These are phyloP conservation scores for Rhizoglyphus robini DNA, from an alignment of 1,140 invertebrate genomes.

Conservation along the genomic window DNA sequence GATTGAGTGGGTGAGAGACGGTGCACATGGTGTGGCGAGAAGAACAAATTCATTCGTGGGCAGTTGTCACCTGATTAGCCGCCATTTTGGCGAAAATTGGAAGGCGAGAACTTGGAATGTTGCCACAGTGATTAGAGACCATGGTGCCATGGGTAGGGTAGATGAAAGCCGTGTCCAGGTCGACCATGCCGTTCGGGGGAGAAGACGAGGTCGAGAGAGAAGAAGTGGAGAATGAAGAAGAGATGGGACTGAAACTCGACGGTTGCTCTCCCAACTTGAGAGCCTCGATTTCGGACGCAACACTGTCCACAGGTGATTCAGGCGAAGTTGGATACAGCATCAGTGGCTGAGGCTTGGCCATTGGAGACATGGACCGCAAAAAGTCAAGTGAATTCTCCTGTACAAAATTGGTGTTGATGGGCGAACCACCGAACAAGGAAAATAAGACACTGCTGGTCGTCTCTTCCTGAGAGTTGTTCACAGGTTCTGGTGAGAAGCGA, in stretches of 20 bases:
- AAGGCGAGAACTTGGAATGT: not conserved
- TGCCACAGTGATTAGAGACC: too few species aligned
- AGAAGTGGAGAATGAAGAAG: constrained; percentile 6
- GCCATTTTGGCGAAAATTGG: not conserved
- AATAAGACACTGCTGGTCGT: not conserved
- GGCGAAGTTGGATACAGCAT: constrained; percentile 5
- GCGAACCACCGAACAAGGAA: not conserved
- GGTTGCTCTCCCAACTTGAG: constrained; percentile 14
- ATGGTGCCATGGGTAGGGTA: not conserved
- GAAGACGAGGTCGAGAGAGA: not conserved
- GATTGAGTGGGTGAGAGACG: too few species aligned
- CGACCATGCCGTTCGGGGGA: not conserved
- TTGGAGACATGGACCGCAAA: not conserved
- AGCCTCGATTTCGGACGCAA: constrained; percentile 24
- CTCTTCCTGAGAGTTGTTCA: not conserved
- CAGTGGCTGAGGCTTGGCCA: not conserved
- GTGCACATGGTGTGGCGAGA: too few species aligned
- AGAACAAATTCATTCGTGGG: too few species aligned
- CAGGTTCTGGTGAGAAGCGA: not conserved
- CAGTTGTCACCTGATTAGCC: too few species aligned
- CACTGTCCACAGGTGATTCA: constrained; percentile 21
- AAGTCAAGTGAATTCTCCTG: not conserved
- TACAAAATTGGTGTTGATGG: too few species aligned
- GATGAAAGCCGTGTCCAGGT: not conserved
- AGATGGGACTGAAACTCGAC: constrained; percentile 1